These are phyloP conservation scores for Tineola bisselliella DNA, from an alignment of 2,888 invertebrate genomes.

Conservation along the genomic window DNA sequence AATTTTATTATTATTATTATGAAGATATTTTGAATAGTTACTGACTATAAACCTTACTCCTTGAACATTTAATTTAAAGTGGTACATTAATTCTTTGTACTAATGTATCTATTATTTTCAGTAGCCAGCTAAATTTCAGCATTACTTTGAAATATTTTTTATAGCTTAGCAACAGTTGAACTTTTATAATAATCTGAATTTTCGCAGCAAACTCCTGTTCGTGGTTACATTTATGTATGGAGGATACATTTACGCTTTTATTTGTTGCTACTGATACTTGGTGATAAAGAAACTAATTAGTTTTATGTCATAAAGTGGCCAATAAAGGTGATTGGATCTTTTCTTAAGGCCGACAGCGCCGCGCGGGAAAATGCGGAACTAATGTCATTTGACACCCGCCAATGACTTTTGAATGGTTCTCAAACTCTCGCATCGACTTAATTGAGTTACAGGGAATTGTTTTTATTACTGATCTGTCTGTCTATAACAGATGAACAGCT, in stretches of 20 bases:
- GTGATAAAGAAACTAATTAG: conserved; percentile 11
- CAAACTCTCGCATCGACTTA: background rate
- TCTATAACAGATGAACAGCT: too few relatives aligned
- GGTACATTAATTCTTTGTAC: too few relatives aligned
- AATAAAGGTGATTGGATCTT: conserved; percentile 38
- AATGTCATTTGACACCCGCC: conserved; percentile 30
- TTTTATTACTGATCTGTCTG: too few relatives aligned
- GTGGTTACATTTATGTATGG: background rate
- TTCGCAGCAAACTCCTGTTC: background rate
- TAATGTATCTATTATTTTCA: too few relatives aligned
- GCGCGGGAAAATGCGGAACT: conserved; percentile 30
- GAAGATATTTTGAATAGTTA: too few relatives aligned
- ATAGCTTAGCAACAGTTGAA: too few relatives aligned
- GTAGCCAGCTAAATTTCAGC: conserved; percentile 14
- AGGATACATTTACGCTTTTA: background rate
- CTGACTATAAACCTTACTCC: too few relatives aligned
- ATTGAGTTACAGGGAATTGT: background rate
- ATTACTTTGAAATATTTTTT: too few relatives aligned
- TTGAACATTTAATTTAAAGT: too few relatives aligned
- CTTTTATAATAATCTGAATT: background rate
- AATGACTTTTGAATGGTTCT: conserved; percentile 1
- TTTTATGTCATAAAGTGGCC: conserved; percentile 25
- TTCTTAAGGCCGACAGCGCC: conserved; percentile 23
- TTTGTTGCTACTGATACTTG: background rate
- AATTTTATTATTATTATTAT: too few relatives aligned